Evolutionary conservation across 53 echinoderm and acorn worm genomes (phyloP), one percentile per base, ranked within the genome.

Genomic region (Actinopyga echinites): DNA sequence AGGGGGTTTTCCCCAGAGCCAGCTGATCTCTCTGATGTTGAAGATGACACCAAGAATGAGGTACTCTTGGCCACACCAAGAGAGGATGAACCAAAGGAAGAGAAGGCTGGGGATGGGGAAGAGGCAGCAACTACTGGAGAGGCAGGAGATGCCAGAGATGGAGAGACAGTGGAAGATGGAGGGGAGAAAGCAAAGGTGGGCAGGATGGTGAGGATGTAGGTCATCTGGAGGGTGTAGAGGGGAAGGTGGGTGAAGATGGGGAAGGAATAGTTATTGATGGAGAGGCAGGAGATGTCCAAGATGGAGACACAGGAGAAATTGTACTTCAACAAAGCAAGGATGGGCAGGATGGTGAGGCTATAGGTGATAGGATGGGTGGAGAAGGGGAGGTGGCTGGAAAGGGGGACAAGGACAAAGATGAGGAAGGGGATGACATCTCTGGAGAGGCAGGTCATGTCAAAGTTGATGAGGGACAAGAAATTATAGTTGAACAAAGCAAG

Each of bases 1-100:
- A 79, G 79, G 25, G 79, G 58, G 25, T 42, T 79, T 21, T 79
- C 79, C 34, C 79, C 79, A 32, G 58, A 79, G 57, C 79, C 79
- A 3, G 79, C 58, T 33, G 79, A 79, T 42, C 58, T 79, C 20
- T 79, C 79, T 0, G 79, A 79, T 35, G 30, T 34, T 21, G 79
- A 79, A 15, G 58, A 59, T n/a, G 35, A 34, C 15, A 26, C 23
- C 1, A 56, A 12, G 31, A 31, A 62, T 13, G 31, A 31, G 0
- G 40, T 54, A 2, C 13, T 56, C 0, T 2, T 34, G 4, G 40
- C 2, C 38, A 79, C 79, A 30, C 79, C 79, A 35, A 79, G 79
- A 31, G 79, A 79, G 37, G 60, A 32, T 29, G 32, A 23, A 34
- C 26, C 6, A 10, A 8, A 23, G 19, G 69, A 69, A 69, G 15